These are phyloP conservation scores for Conomelus anceps DNA, from an alignment of 2,888 invertebrate species.

Conservation along the genomic window DNA sequence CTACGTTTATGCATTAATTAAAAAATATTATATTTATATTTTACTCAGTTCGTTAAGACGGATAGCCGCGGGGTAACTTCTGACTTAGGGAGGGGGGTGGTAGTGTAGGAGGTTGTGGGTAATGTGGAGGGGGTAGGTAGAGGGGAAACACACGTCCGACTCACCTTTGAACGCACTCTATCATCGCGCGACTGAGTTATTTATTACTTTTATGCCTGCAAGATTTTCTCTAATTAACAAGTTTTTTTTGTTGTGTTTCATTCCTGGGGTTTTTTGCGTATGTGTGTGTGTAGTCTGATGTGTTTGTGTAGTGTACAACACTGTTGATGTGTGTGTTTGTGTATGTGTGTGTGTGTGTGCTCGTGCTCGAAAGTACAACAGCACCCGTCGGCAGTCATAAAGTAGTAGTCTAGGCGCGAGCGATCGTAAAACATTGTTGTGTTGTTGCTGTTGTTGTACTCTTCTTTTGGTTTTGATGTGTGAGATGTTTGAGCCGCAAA, in stretches of 20 bases:
- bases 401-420: background rate
- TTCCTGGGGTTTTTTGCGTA: background rate
- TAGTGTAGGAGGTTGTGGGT: background rate
- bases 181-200: constrained; percentile 6
- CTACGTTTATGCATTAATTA: constrained; percentile 7
- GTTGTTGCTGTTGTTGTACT: too few species aligned
- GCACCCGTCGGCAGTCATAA: background rate
- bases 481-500: background rate
- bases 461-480: too few species aligned
- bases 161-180: background rate
- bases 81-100: background rate
- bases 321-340: too few species aligned
- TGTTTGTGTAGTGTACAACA: background rate
- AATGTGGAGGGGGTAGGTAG: background rate
- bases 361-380: background rate
- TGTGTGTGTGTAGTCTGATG: too few species aligned
- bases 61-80: background rate
- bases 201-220: background rate
- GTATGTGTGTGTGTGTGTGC: background rate
- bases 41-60: background rate
- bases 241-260: background rate
- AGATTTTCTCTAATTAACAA: constrained; percentile 11
- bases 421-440: background rate
- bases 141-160: background rate
- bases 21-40: constrained; percentile 9